Conservation (phyloP, 2,888 invertebrate genomes). For the Drosophila paracracens region DNA sequence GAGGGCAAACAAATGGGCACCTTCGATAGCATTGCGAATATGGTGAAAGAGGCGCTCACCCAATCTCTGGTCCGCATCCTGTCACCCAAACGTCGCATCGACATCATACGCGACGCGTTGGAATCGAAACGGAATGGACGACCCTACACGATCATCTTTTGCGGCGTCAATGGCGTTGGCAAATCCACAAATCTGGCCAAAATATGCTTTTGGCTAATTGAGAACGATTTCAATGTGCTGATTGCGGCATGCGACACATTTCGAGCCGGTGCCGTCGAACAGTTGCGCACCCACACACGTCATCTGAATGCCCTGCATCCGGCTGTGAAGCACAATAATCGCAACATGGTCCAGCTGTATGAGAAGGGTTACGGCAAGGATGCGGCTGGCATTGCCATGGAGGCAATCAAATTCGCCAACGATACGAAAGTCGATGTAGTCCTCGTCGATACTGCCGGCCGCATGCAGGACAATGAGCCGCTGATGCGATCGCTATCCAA, state of each 20-base stretch:
- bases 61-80: slow-evolving; percentile 97
- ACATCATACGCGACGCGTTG: slow-evolving; percentile 97
- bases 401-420: slow-evolving; percentile 95
- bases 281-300: slow-evolving; percentile 96
- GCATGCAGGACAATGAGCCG: slow-evolving; percentile 99
- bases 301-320: slow-evolving; percentile 98
- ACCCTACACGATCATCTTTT: slow-evolving; percentile 98
- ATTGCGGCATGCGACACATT: slow-evolving; percentile 99
- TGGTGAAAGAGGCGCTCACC: slow-evolving; percentile 94
- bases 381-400: slow-evolving; percentile 99
- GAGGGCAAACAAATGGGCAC: slow-evolving; percentile 97
- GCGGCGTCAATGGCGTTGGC: slow-evolving; percentile 99
- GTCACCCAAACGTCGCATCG: slow-evolving; percentile 97
- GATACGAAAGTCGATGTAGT: slow-evolving; percentile 95
- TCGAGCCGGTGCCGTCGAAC: slow-evolving; percentile 99
- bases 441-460: slow-evolving; percentile 99
- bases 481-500: slow-evolving; percentile 99
- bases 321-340: slow-evolving; percentile 88
- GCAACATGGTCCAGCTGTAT: slow-evolving; percentile 95
- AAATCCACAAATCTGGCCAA: slow-evolving; percentile 99
- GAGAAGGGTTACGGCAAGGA: slow-evolving; percentile 99
- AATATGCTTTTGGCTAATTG: slow-evolving; percentile 99
- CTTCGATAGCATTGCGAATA: slow-evolving; percentile 95
- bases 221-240: slow-evolving; percentile 97
- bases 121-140: slow-evolving; percentile 93